Percentiles rank a stretch among this genome's conserved stretches.
These are phyloP conservation scores for Brevipalpus yothersi DNA, from an alignment of 1,140 invertebrate genomes.

Conservation along the genomic window DNA sequence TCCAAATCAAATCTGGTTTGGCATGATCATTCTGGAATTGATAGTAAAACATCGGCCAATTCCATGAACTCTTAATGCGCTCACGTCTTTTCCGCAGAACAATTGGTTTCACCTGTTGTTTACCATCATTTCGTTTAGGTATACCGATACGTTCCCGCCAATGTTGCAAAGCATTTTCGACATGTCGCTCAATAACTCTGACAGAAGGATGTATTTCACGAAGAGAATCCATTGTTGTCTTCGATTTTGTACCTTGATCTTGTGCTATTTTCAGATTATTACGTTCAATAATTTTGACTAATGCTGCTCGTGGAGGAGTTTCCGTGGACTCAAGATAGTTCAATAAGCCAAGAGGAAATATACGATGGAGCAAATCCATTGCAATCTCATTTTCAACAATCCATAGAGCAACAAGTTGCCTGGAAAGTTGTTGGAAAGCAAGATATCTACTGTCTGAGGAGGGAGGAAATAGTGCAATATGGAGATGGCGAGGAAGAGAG, in stretches of 20 bases:
- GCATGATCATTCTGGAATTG: slow-evolving; percentile 85
- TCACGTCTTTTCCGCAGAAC: slow-evolving; percentile 59
- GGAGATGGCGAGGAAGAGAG: slow-evolving; percentile 74
- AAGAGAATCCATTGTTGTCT: slow-evolving; percentile 12
- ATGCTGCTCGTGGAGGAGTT: slow-evolving; percentile 6
- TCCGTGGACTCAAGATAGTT: slow-evolving; percentile 11
- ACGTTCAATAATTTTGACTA: slow-evolving; percentile 1
- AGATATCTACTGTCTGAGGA: slow-evolving; percentile 44
- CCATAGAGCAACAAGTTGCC: slow-evolving; percentile 94
- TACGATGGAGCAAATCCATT: slow-evolving; percentile 58
- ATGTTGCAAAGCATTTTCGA: slow-evolving; percentile 54
- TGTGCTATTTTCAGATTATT: slow-evolving; percentile 12
- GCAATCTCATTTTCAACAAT: slow-evolving; percentile 77
- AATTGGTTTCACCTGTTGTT: slow-evolving; percentile 40
- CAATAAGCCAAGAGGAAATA: slow-evolving; percentile 39
- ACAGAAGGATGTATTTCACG: slow-evolving; percentile 12
- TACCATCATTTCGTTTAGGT: slow-evolving; percentile 19
- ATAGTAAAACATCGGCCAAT: slow-evolving; percentile 84
- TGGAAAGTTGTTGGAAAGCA: slow-evolving; percentile 60
- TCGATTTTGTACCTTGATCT: slow-evolving; percentile 1
- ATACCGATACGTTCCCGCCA: slow-evolving; percentile 55
- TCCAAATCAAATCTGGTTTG: slow-evolving; percentile 93
- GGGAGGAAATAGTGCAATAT: slow-evolving; percentile 65
- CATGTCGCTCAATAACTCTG: slow-evolving; percentile 26
- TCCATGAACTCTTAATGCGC: slow-evolving; percentile 67